Evolutionary conservation across 2,113 vertebrate genomes (phyloP).

Genomic region (Coptodon bakossiorum): DNA sequence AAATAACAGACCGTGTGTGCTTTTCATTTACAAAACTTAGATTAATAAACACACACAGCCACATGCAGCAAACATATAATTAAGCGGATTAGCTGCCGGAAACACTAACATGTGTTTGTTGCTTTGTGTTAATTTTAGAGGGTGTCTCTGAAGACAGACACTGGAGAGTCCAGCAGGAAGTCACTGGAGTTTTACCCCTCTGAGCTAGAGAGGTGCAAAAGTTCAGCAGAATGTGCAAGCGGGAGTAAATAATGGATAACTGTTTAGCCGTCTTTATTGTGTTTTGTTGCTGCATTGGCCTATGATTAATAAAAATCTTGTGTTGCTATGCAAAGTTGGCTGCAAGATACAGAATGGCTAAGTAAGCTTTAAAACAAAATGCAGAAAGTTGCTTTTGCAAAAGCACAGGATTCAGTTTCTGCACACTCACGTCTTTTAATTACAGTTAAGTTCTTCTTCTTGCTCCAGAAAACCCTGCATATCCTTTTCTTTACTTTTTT

Average conservation of each 20-base stretch:
- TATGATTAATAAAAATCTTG: not conserved
- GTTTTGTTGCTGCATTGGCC: not conserved
- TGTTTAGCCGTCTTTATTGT: not conserved
- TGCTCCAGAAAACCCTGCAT: not conserved
- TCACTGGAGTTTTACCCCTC: not conserved
- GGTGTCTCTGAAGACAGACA: not conserved
- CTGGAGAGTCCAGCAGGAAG: slow-evolving; percentile 6
- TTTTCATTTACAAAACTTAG: not conserved
- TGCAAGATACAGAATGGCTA: not conserved
- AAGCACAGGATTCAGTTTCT: not conserved
- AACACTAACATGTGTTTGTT: slow-evolving; percentile 7
- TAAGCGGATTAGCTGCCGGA: not conserved
- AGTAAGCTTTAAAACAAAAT: not conserved
- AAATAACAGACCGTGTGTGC: not conserved
- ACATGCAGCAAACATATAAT: not conserved
- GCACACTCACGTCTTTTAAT: slow-evolving; percentile 8
- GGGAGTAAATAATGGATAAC: not conserved
- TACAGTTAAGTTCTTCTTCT: not conserved
- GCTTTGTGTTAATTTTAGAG: slow-evolving; percentile 11
- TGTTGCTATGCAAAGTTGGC: not conserved
- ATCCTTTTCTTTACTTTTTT: not conserved
- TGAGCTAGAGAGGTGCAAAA: not conserved
- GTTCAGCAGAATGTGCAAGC: not conserved
- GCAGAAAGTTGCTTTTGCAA: not conserved
- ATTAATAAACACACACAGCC: not conserved